Conservation (phyloP, 2,797 vertebrate genomes). For the Dryobates pubescens region DNA sequence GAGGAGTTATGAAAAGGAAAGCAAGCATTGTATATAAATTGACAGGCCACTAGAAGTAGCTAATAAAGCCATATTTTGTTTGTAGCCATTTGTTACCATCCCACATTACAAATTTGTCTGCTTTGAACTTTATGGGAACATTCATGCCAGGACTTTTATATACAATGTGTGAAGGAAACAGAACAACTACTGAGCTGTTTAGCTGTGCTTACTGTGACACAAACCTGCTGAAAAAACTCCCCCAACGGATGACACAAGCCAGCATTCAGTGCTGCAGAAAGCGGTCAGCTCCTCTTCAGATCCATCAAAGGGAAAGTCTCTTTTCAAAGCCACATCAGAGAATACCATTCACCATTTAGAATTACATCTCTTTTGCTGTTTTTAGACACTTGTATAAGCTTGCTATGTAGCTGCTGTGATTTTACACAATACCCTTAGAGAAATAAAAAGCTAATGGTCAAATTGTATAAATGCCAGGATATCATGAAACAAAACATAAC, state of each 20-base stretch:
- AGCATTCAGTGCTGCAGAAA: slow-evolving; percentile 37
- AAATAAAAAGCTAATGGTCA: slow-evolving; percentile 43
- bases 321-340: slow-evolving; percentile 62
- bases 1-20: slow-evolving; percentile 51
- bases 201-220: slow-evolving; percentile 32
- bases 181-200: slow-evolving; percentile 67
- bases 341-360: slow-evolving; percentile 50
- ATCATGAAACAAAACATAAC: slow-evolving; percentile 31
- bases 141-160: slow-evolving; percentile 53
- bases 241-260: slow-evolving; percentile 45
- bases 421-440: slow-evolving; percentile 55
- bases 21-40: slow-evolving; percentile 56
- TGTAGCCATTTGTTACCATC: slow-evolving; percentile 63
- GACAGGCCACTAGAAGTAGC: slow-evolving; percentile 63
- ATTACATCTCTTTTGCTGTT: slow-evolving; percentile 58
- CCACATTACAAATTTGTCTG: slow-evolving; percentile 55
- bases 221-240: slow-evolving; percentile 49
- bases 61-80: slow-evolving; percentile 77
- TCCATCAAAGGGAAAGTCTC: slow-evolving; percentile 32
- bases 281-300: slow-evolving; percentile 37
- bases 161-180: slow-evolving; percentile 58
- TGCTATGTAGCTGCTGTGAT: slow-evolving; percentile 39
- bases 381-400: slow-evolving; percentile 36
- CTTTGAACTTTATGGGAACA: slow-evolving; percentile 69
- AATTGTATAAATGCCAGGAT: slow-evolving; percentile 47